These are phyloP conservation scores for Eudasyphora cyanicolor DNA, from an alignment of 2,888 invertebrate genomes.

Conservation along the genomic window DNA sequence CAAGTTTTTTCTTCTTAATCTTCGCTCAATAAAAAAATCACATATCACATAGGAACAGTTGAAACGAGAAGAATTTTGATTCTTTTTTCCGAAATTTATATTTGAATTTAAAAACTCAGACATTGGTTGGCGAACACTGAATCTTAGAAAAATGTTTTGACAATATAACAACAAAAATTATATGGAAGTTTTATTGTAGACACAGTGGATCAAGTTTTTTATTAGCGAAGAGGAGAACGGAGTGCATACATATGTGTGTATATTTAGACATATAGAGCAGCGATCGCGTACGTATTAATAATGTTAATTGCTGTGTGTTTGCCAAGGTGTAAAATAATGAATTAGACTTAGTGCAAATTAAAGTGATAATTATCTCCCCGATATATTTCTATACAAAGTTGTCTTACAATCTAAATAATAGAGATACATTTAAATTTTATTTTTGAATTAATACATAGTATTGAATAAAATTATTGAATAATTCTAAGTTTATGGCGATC, in stretches of 20 bases:
- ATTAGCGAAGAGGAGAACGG: no score
- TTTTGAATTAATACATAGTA: no score
- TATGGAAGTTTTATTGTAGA: not conserved
- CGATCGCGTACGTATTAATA: not conserved
- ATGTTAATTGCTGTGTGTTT: not conserved
- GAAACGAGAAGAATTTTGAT: no score
- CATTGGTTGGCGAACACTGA: not conserved
- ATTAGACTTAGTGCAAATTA: conserved; percentile 46
- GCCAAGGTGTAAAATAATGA: not conserved
- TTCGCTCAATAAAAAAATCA: conserved; percentile 1
- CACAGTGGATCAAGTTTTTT: not conserved
- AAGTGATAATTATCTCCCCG: conserved; percentile 33
- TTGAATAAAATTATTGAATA: no score
- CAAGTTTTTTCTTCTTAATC: conserved; percentile 28
- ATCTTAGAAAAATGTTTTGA: not conserved
- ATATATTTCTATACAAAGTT: not conserved
- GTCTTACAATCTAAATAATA: no score
- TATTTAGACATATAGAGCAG: not conserved
- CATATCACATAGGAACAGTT: no score
- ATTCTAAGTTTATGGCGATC: no score
- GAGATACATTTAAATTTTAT: no score
- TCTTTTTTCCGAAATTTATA: not conserved
- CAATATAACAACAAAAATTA: not conserved
- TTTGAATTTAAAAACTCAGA: not conserved
- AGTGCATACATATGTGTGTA: no score